Conservation (phyloP, 2,888 invertebrate species). For the Argyresthia goedartella region DNA sequence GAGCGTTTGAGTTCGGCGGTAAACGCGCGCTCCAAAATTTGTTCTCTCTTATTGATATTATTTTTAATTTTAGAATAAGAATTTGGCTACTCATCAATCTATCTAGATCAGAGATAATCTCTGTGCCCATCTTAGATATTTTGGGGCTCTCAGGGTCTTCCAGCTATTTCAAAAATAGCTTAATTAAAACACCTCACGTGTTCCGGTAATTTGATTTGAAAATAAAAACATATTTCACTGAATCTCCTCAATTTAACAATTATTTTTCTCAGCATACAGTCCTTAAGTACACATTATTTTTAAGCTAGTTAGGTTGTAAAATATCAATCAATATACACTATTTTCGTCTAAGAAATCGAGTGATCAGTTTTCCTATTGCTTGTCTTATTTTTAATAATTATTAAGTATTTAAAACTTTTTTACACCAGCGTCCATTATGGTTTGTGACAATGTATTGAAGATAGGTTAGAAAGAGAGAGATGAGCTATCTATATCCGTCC, state of each 20-base stretch:
- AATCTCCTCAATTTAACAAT: slow-evolving; percentile 18
- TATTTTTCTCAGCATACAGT: slow-evolving; percentile 7
- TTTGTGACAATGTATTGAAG: neutral
- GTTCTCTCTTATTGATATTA: neutral
- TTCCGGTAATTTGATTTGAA: slow-evolving; percentile 10
- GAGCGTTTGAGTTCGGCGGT: slow-evolving; percentile 16
- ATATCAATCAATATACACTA: slow-evolving; percentile 35
- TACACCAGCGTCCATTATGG: neutral
- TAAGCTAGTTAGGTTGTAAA: slow-evolving; percentile 44
- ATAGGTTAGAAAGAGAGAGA: slow-evolving; percentile 28
- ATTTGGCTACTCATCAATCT: slow-evolving; percentile 1
- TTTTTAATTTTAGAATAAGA: neutral
- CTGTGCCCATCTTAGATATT: too few relatives aligned
- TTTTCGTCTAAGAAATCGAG: slow-evolving; percentile 33
- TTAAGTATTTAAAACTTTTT: slow-evolving; percentile 1
- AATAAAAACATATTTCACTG: slow-evolving; percentile 20
- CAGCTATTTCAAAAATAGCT: slow-evolving; percentile 62
- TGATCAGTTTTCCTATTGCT: slow-evolving; percentile 31
- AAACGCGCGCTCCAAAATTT: slow-evolving; percentile 37
- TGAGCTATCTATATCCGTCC: slow-evolving; percentile 44
- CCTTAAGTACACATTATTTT: slow-evolving; percentile 48
- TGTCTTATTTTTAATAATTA: slow-evolving; percentile 21
- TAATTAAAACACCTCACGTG: slow-evolving; percentile 36
- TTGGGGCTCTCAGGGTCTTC: slow-evolving; percentile 41
- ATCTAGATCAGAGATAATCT: too few relatives aligned